Percentiles rank a stretch among this genome's conserved stretches.
These are phyloP conservation scores for Tethya wilhelma DNA, from an alignment of 37 sponge, comb jelly and placozoan genomes.

Conservation along the genomic window DNA sequence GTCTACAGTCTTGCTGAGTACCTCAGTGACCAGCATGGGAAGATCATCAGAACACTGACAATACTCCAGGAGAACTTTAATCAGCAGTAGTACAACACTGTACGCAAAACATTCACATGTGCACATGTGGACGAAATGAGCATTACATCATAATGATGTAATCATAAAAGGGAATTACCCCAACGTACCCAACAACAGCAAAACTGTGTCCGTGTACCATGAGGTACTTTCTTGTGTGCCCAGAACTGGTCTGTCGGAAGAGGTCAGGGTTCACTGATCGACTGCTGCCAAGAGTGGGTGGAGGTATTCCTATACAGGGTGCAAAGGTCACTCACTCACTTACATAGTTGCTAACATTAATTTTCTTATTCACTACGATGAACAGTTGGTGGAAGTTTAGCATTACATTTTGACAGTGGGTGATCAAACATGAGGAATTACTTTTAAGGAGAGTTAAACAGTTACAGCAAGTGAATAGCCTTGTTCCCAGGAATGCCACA, in stretches of 20 bases:
- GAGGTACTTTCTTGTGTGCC: slow-evolving; percentile 47
- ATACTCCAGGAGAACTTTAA: slow-evolving; percentile 91
- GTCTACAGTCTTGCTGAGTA: slow-evolving; percentile 84
- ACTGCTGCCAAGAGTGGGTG: background rate
- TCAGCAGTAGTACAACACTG: slow-evolving; percentile 79
- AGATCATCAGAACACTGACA: slow-evolving; percentile 89
- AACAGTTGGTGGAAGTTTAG: slow-evolving; percentile 6
- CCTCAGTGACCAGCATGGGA: slow-evolving; percentile 88
- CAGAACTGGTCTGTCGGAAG: background rate
- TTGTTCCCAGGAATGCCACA: too few relatives aligned
- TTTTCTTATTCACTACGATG: background rate
- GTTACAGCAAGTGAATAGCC: too few relatives aligned
- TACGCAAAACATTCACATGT: background rate
- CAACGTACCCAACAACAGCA: slow-evolving; percentile 87
- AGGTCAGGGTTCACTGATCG: background rate
- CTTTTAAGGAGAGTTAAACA: too few relatives aligned
- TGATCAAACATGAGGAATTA: too few relatives aligned
- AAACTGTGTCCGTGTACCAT: slow-evolving; percentile 66
- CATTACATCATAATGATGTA: background rate
- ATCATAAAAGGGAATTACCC: too few relatives aligned
- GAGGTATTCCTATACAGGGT: slow-evolving; percentile 9
- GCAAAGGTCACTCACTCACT: too few relatives aligned
- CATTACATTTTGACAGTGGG: too few relatives aligned
- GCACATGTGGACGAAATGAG: background rate
- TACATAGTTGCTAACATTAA: too few relatives aligned